These are phyloP conservation scores for Harpalus rufipes DNA, from an alignment of 2,888 invertebrate genomes.

Conservation along the genomic window DNA sequence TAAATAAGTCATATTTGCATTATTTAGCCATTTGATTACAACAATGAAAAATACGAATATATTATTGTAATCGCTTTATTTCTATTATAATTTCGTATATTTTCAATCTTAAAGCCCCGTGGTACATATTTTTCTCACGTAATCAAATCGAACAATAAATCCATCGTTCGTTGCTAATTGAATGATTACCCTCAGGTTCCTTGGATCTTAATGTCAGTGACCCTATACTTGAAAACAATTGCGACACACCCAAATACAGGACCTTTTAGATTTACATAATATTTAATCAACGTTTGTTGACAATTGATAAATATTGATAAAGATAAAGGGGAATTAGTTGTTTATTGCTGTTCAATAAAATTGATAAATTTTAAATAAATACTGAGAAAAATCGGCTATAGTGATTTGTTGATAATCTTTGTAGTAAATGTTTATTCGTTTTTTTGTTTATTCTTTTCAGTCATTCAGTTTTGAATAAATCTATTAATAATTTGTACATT, in stretches of 20 bases:
- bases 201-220: slow-evolving; percentile 53
- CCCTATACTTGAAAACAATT: slow-evolving; percentile 52
- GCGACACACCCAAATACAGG: slow-evolving; percentile 27
- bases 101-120: background rate
- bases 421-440: background rate
- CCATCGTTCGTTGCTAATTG: slow-evolving; percentile 51
- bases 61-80: background rate
- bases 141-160: slow-evolving; percentile 51
- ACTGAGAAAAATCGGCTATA: background rate
- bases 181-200: slow-evolving; percentile 58
- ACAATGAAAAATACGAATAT: too few relatives aligned
- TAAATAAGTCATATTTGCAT: too few relatives aligned
- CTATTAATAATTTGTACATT: too few relatives aligned
- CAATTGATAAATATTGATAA: background rate
- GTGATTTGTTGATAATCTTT: background rate
- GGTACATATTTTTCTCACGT: slow-evolving; percentile 26
- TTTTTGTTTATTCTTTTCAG: background rate
- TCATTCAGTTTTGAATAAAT: too few relatives aligned
- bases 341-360: background rate
- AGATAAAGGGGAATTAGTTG: background rate
- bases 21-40: too few relatives aligned
- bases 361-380: background rate
- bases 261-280: background rate
- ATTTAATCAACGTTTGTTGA: background rate
- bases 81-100: background rate